These are phyloP conservation scores for Andrena bucephala DNA, from an alignment of 2,888 invertebrate genomes.

Conservation along the genomic window DNA sequence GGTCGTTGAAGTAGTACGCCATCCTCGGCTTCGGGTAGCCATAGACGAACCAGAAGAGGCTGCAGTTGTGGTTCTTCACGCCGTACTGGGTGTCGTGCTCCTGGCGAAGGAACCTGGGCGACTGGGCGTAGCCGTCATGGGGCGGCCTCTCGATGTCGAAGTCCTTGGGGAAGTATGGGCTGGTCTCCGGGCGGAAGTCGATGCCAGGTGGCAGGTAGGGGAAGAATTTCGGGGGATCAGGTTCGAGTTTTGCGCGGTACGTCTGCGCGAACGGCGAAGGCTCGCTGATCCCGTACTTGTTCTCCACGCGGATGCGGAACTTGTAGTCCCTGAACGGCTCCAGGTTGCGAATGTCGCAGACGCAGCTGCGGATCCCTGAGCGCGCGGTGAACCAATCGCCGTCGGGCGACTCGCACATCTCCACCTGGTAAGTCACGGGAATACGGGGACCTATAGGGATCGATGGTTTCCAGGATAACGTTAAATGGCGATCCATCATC, in stretches of 20 bases:
- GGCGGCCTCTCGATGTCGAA: conserved; percentile 95
- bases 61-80: conserved; percentile 95
- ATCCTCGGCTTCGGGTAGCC: conserved; percentile 98
- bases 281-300: conserved; percentile 98
- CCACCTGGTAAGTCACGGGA: conserved; percentile 97
- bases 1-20: conserved; percentile 94
- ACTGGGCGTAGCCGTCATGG: conserved; percentile 93
- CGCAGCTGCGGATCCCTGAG: conserved; percentile 94
- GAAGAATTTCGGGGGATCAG: conserved; percentile 92
- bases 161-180: conserved; percentile 96
- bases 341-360: conserved; percentile 95
- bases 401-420: conserved; percentile 96
- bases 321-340: conserved; percentile 97
- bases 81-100: conserved; percentile 96
- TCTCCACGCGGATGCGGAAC: conserved; percentile 98
- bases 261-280: conserved; percentile 96
- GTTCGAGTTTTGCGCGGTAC: conserved; percentile 91
- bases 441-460: conserved; percentile 94
- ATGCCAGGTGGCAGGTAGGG: conserved; percentile 93
- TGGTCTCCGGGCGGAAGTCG: conserved; percentile 93
- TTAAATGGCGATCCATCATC: conserved; percentile 95
- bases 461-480: conserved; percentile 97
- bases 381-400: conserved; percentile 97
- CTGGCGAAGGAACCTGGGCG: conserved; percentile 94
- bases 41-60: conserved; percentile 97